Evolutionary conservation across 2,888 invertebrate genomes (phyloP).

Genomic region (Venusia cambrica): DNA sequence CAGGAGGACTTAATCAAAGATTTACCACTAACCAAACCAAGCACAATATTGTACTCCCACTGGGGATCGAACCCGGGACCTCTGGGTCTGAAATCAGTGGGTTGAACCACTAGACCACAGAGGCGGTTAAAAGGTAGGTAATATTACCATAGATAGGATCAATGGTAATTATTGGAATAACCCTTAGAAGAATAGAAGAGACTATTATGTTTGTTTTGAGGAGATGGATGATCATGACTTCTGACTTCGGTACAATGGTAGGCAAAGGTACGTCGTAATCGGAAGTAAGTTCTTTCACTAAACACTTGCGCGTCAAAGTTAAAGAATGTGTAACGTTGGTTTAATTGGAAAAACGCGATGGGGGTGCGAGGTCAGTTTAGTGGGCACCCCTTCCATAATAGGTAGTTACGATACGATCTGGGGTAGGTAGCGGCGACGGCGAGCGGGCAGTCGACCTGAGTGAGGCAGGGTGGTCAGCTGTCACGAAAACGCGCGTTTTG

Average conservation of each 20-base stretch:
- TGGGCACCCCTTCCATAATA: conserved; percentile 72
- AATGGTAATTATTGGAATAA: too few relatives aligned
- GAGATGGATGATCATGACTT: background rate
- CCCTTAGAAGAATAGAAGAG: too few relatives aligned
- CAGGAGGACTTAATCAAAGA: too few relatives aligned
- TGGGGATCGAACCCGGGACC: too few relatives aligned
- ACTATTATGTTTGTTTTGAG: too few relatives aligned
- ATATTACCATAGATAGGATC: too few relatives aligned
- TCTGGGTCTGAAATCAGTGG: too few relatives aligned
- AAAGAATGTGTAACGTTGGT: conserved; percentile 62
- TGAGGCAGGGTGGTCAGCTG: conserved; percentile 50
- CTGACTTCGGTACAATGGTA: conserved; percentile 3
- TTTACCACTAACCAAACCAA: too few relatives aligned
- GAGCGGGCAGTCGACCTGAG: conserved; percentile 54
- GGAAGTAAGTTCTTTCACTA: conserved; percentile 45
- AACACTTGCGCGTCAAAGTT: conserved; percentile 65
- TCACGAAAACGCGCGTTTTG: conserved; percentile 20
- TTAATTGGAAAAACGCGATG: conserved; percentile 79
- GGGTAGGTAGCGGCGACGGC: conserved; percentile 28
- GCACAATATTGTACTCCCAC: too few relatives aligned
- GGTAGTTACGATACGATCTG: conserved; percentile 72
- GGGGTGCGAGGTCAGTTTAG: conserved; percentile 79
- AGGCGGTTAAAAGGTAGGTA: too few relatives aligned
- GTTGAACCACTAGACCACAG: too few relatives aligned
- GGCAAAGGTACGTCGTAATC: conserved; percentile 29